phyloP scores from a whole-genome alignment of 2,797 vertebrate species.

The Xiphophorus birchmanni region DNA sequence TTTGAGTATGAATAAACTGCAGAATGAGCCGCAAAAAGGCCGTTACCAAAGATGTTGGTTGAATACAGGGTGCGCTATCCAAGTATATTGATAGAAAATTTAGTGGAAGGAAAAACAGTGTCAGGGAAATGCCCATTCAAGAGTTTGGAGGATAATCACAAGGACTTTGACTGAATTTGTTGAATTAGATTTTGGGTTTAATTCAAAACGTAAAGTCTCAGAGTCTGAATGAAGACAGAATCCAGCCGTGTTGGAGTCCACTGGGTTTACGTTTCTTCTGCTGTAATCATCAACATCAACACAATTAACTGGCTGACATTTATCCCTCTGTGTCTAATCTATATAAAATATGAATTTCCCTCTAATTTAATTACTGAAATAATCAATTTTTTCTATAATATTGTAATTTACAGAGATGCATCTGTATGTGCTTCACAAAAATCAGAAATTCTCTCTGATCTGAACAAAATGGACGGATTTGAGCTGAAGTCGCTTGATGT shows the following conservation, averaged over 20 bases:
- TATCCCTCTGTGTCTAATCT: neutral
- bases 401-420: neutral
- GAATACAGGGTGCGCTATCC: neutral
- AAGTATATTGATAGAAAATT: neutral
- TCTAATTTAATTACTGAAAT: neutral
- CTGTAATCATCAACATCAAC: neutral
- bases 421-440: neutral
- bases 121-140: neutral
- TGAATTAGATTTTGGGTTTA: neutral
- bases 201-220: neutral
- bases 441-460: neutral
- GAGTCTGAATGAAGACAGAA: neutral
- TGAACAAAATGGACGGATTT: conserved; percentile 47
- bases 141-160: neutral
- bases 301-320: neutral
- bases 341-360: neutral
- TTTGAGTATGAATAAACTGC: neutral
- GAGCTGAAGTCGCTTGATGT: conserved; percentile 20
- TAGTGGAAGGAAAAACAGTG: neutral
- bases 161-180: neutral
- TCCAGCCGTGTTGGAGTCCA: neutral
- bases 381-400: neutral
- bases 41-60: neutral
- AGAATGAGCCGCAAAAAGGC: neutral
- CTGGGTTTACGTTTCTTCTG: neutral